Evolutionary conservation across 2,113 vertebrate genomes (phyloP), one percentile per base, ranked within the genome.

Genomic region (Lycaon pictus): DNA sequence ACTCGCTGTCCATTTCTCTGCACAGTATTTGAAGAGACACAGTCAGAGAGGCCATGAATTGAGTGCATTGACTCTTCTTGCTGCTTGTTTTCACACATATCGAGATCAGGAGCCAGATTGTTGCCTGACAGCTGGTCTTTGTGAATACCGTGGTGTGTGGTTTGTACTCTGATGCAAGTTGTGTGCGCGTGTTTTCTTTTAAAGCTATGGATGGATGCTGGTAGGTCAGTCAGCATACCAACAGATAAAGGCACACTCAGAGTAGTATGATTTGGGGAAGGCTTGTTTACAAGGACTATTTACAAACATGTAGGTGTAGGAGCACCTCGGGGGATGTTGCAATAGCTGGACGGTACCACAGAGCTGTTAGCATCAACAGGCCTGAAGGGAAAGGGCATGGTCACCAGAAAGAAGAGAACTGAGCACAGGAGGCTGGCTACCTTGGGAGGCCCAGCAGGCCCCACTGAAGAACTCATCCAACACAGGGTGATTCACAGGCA

Each of bases 71-170:
- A 85, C 67, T 86, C 90, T 80, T 83, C 55, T 63, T 27, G 85
- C 91, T 85, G 1, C 56, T 86, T 65, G 82, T 79, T 91, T 94
- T 77, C 55, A 56, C 79, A 48, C 19, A 53, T 32, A 37, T 51
- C 8, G 0, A 90, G 81, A 51, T 91, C 55, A 74, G 90, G 77
- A 69, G 89, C 43, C 91, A 82, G 91, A 81, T 5, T 71, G 76
- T n/a, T 84, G 88, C 96, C 91, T 20, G 91, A 88, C 91, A 83
- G 91, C 60, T 25, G 82, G 37, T 89, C 65, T 96, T 74, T 83
- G 82, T 82, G 74, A 95, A 96, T 48, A 76, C 27, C n/a, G 79
- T 56, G 76, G 6, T 88, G 74, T 37, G 63, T 20, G 65, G 53
- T 12, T 53, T 72, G 89, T 2, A 0, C 76, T 88, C 85, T 27